Conservation (phyloP, 2,888 invertebrate species). For the Apodemia duryi region DNA sequence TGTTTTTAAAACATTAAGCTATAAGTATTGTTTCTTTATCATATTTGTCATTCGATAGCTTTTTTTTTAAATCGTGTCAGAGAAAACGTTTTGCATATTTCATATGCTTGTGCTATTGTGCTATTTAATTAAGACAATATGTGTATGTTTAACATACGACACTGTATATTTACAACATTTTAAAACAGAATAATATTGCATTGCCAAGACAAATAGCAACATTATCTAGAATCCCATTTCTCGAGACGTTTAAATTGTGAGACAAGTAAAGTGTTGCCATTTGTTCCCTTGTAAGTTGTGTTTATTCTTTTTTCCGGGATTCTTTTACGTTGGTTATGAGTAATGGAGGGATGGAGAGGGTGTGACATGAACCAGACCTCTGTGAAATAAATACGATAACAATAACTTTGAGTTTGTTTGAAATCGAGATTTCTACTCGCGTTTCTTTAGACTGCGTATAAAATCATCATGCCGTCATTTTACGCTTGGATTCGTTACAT, state of each 20-base stretch:
- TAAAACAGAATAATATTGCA: constrained; percentile 46
- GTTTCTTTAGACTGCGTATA: not conserved
- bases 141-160: not conserved
- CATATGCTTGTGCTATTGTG: too few relatives aligned
- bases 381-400: constrained; percentile 56
- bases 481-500: not conserved
- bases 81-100: too few relatives aligned
- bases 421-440: constrained; percentile 10
- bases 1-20: too few relatives aligned
- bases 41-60: too few relatives aligned
- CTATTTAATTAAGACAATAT: too few relatives aligned
- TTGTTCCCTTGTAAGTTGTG: constrained; percentile 64
- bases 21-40: too few relatives aligned
- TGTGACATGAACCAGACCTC: constrained; percentile 50
- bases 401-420: constrained; percentile 6
- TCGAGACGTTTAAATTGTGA: constrained; percentile 63
- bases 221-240: constrained; percentile 64
- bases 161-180: not conserved
- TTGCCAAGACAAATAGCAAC: constrained; percentile 59
- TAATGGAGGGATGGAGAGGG: constrained; percentile 51
- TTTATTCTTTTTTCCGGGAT: constrained; percentile 58
- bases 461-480: not conserved
- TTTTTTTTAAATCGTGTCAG: too few relatives aligned
- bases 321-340: constrained; percentile 60
- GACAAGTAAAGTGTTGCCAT: constrained; percentile 69